These are phyloP conservation scores for Drosophila hamatofila DNA, from an alignment of 2,888 invertebrate genomes.

Conservation along the genomic window DNA sequence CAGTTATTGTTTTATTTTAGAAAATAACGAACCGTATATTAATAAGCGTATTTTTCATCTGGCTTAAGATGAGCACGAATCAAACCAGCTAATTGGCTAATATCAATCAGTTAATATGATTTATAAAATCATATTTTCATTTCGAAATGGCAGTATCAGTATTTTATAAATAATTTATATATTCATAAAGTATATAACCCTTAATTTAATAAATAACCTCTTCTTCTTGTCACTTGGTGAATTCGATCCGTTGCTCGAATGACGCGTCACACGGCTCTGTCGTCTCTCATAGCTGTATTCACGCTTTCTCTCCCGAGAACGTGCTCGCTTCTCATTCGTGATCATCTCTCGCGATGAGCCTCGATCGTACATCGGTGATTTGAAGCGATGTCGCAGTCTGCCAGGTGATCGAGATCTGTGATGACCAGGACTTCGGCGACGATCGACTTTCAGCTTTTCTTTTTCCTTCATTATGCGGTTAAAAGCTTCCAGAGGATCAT, in stretches of 20 bases:
- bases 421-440: conserved; percentile 86
- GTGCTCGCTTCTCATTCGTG: conserved; percentile 62
- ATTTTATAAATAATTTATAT: conserved; percentile 7
- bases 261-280: conserved; percentile 49
- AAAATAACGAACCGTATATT: conserved; percentile 30
- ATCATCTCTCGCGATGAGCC: conserved; percentile 70
- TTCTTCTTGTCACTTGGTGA: conserved; percentile 67
- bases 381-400: conserved; percentile 75
- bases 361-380: conserved; percentile 77
- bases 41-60: conserved; percentile 12
- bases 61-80: conserved; percentile 15
- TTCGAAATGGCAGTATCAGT: conserved; percentile 2
- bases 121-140: conserved; percentile 14
- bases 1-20: conserved; percentile 38
- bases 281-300: conserved; percentile 71
- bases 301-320: conserved; percentile 69
- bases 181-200: conserved; percentile 23
- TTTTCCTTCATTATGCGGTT: conserved; percentile 94
- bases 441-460: conserved; percentile 87
- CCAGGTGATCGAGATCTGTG: conserved; percentile 84
- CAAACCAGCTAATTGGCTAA: not conserved
- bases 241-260: conserved; percentile 60
- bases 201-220: conserved; percentile 63
- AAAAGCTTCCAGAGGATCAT: conserved; percentile 94
- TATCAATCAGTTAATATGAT: conserved; percentile 2